These are phyloP conservation scores for Oreochromis aureus DNA, from an alignment of 2,113 vertebrate species.

Conservation along the genomic window DNA sequence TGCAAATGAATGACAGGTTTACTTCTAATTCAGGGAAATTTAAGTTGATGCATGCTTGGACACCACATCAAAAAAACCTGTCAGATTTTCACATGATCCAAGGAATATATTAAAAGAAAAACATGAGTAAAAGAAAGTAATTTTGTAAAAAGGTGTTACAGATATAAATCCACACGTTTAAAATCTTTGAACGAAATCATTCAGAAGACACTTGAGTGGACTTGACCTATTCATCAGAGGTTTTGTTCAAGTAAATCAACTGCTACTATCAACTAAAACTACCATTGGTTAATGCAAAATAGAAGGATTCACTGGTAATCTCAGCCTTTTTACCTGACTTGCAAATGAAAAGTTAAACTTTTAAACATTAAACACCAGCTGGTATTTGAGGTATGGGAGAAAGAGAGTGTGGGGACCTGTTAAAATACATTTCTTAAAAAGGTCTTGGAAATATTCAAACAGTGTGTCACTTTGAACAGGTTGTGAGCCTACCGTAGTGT, in stretches of 20 bases:
- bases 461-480: not conserved
- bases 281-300: not conserved
- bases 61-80: not conserved
- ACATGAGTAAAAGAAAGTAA: not conserved
- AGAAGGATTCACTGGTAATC: not conserved
- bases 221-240: not conserved
- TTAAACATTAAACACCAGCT: not conserved
- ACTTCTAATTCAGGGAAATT: not conserved
- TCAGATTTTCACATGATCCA: not conserved
- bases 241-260: not conserved
- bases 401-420: not conserved
- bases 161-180: not conserved
- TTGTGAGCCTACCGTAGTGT: constrained; percentile 82
- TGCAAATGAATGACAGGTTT: not conserved
- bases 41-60: not conserved
- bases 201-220: not conserved
- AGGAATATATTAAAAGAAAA: rapidly evolving
- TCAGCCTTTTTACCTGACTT: rapidly evolving
- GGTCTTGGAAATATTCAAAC: not conserved
- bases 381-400: not conserved
- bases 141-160: not conserved
- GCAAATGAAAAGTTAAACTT: not conserved
- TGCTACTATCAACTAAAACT: not conserved
- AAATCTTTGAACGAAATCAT: not conserved
- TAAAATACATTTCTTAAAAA: not conserved